Conservation (phyloP, 2,797 vertebrate genomes). For the Brachyalestes nurse region DNA sequence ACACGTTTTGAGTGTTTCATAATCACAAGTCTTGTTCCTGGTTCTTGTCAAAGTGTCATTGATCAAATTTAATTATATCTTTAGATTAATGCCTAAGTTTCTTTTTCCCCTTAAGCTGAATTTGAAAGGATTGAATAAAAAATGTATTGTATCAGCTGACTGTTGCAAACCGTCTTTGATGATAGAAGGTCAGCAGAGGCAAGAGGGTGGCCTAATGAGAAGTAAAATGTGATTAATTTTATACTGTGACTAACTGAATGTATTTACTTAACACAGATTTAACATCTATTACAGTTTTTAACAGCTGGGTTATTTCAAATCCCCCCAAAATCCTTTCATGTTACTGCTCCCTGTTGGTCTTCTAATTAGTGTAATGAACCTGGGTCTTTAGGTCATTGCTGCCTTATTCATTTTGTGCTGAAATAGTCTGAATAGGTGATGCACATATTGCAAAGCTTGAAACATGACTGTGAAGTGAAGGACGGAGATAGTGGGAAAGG, state of each 20-base stretch:
- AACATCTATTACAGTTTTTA: too few species aligned
- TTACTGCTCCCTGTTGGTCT: too few species aligned
- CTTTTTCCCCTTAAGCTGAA: not conserved
- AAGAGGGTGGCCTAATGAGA: not conserved
- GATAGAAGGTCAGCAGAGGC: not conserved
- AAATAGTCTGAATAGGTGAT: not conserved
- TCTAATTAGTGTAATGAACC: not conserved
- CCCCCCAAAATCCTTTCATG: too few species aligned
- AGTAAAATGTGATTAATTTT: too few species aligned
- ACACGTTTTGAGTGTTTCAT: too few species aligned
- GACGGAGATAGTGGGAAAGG: not conserved
- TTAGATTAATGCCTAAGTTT: too few species aligned
- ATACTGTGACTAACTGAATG: too few species aligned
- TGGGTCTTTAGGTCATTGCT: not conserved
- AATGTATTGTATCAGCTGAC: not conserved
- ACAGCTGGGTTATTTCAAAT: too few species aligned
- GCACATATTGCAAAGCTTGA: not conserved
- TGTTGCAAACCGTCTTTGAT: constrained; percentile 5
- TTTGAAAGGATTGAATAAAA: not conserved
- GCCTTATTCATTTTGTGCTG: not conserved
- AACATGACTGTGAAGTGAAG: not conserved
- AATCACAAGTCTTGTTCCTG: too few species aligned
- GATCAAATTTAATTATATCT: too few species aligned
- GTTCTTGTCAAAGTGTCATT: too few species aligned
- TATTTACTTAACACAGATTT: too few species aligned